Base-by-base conservation (phyloP, 2,888 invertebrate genomes). In the Onchidella celtica region DNA sequence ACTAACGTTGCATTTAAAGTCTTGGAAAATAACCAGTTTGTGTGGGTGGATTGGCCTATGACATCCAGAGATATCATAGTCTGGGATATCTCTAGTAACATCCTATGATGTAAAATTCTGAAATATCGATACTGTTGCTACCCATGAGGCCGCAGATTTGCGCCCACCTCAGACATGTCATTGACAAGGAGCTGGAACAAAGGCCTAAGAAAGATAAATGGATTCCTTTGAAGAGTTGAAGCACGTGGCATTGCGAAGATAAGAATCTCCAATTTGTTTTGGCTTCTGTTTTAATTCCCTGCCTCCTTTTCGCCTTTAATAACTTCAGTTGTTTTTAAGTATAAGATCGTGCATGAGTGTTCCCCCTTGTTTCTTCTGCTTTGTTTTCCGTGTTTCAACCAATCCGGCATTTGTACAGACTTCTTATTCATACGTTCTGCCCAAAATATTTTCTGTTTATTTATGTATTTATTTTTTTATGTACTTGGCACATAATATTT, bases 181-280 rank as follows among this genome's bases (percentile, higher is more conserved):
- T 55, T 55, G 55, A 72, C 32, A 72, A 57, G 3, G 9, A 14
- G 1, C 14, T 24, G 38, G 4, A 74, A 74, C 74, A 74, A 61
- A 74, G 61, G 29, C 36, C n/a, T n/a, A n/a, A 61, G 11, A 27
- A 27, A 32, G 61, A 61, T 61, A 61, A 36, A 61, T 61, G 34
- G 29, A 14, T 36, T 61, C 61, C 61, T 74, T 74, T 74, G 74
- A 74, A 61, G 74, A 36, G 0, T 38, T 24, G 34, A 38, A 29
- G 24, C 61, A 38, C 61, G 57, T 47, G 36, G 27, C 24, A n/a
- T 69, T 69, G 11, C 34, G 21, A 9, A 63, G 74, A 74, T 36
- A 61, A 61, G 61, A 59, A 61, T 38, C 38, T 38, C 27, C 29
- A 14, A 11, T 2, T 76, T 40, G 14, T 76, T n/a, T 47, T 74